Percentiles rank a stretch among this genome's conserved stretches.
phyloP scores from a whole-genome alignment of 2,888 invertebrate genomes.

The Protodeltote pygarga region DNA sequence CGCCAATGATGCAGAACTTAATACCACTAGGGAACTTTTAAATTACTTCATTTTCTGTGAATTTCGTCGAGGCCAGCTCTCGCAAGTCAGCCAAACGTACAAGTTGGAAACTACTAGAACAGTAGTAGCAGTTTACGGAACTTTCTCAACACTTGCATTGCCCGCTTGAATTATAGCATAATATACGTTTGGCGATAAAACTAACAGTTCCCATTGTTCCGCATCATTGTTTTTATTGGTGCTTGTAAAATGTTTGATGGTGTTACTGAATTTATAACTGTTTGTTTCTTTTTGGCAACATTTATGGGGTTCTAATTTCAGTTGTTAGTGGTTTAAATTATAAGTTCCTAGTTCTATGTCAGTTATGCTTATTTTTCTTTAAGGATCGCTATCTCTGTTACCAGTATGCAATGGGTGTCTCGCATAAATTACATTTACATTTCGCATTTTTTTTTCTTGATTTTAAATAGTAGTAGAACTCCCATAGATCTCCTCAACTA shows the following conservation, averaged over 20 bases:
- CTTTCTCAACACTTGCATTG: slow-evolving; percentile 76
- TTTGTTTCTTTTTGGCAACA: slow-evolving; percentile 43
- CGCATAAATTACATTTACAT: neutral
- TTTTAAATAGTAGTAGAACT: slow-evolving; percentile 1
- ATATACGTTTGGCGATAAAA: slow-evolving; percentile 73
- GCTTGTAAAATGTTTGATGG: slow-evolving; percentile 65
- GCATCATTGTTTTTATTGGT: slow-evolving; percentile 71
- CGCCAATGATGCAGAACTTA: slow-evolving; percentile 59
- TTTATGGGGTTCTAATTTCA: slow-evolving; percentile 19
- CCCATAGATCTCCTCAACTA: slow-evolving; percentile 28
- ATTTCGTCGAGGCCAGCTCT: slow-evolving; percentile 50
- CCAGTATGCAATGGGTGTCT: neutral
- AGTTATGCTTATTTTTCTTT: neutral
- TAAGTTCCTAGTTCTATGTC: neutral
- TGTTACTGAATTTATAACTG: slow-evolving; percentile 36
- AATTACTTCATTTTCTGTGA: slow-evolving; percentile 68
- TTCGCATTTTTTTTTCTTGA: neutral
- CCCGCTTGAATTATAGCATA: slow-evolving; percentile 74
- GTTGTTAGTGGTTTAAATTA: slow-evolving; percentile 20
- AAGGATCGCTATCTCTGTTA: neutral
- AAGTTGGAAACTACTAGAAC: slow-evolving; percentile 59
- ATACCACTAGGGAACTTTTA: slow-evolving; percentile 51
- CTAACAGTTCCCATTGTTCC: slow-evolving; percentile 68
- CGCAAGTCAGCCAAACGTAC: slow-evolving; percentile 60
- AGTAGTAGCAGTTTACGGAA: slow-evolving; percentile 58